Conservation (phyloP, 2,888 invertebrate genomes). For the Amblyjoppa proteus region DNA sequence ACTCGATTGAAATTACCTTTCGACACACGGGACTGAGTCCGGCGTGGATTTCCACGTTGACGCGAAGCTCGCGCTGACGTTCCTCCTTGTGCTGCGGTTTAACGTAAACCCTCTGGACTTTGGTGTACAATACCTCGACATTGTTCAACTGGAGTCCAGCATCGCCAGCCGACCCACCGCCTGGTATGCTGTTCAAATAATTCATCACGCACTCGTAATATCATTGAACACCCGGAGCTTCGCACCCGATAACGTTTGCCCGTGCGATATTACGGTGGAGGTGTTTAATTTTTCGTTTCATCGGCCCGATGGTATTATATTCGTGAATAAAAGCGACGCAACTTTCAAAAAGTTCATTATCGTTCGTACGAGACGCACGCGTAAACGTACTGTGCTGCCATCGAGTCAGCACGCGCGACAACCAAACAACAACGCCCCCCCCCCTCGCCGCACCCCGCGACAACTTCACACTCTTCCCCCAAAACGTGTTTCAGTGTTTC, state of each 20-base stretch:
- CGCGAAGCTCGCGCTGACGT: conserved; percentile 82
- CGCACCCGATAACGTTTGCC: conserved; percentile 45
- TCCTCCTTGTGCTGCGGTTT: conserved; percentile 83
- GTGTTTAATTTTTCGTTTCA: conserved; percentile 70
- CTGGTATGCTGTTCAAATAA: conserved; percentile 79
- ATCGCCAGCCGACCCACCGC: conserved; percentile 77
- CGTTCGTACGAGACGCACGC: conserved; percentile 67
- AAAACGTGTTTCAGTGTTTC: conserved; percentile 37
- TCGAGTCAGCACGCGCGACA: conserved; percentile 70
- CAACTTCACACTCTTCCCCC: conserved; percentile 39
- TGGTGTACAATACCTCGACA: conserved; percentile 82
- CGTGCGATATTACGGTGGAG: conserved; percentile 32
- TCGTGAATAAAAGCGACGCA: conserved; percentile 68
- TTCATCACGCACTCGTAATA: conserved; percentile 78
- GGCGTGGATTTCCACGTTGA: conserved; percentile 83
- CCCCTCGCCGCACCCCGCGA: background rate
- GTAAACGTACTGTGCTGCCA: conserved; percentile 73
- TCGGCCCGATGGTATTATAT: conserved; percentile 71
- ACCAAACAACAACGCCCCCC: conserved; percentile 24
- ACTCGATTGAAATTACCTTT: conserved; percentile 75
- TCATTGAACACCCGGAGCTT: conserved; percentile 66
- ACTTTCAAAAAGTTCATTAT: conserved; percentile 74
- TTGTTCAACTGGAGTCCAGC: conserved; percentile 82
- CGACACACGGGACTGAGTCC: conserved; percentile 84
- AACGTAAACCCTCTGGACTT: conserved; percentile 82